Percentiles rank a stretch among this genome's conserved stretches.
Conservation (phyloP, 2,888 invertebrate species). For the Phortica okadai region DNA sequence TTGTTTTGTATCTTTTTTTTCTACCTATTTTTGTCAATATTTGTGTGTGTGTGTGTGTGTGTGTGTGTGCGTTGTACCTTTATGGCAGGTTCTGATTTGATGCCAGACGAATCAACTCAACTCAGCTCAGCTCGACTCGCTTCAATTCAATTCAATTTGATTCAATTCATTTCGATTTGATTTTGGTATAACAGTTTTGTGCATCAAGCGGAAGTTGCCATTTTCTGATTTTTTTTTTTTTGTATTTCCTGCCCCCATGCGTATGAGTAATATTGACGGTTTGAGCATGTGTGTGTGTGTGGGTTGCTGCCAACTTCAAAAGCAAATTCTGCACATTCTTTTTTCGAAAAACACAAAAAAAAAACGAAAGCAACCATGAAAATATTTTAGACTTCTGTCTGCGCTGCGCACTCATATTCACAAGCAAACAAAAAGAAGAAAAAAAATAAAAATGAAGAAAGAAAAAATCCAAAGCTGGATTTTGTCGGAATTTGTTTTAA, state of each 20-base stretch:
- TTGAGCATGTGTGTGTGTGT: neutral
- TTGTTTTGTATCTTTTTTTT: conserved; percentile 19
- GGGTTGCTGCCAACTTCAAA: conserved; percentile 21
- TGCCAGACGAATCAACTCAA: conserved; percentile 12
- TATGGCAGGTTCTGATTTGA: conserved; percentile 62
- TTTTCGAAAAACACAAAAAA: neutral
- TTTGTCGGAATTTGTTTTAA: conserved; percentile 69
- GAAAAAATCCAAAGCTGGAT: conserved; percentile 43
- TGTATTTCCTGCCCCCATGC: conserved; percentile 13
- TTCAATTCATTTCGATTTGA: conserved; percentile 38
- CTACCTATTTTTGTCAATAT: conserved; percentile 23
- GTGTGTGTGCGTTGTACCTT: conserved; percentile 53
- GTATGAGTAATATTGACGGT: conserved; percentile 21
- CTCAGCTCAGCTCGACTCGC: conserved; percentile 43
- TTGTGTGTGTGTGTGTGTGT: conserved; percentile 28
- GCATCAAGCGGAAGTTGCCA: conserved; percentile 45
- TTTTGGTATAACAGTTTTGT: conserved; percentile 34
- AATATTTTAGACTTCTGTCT: conserved; percentile 21
- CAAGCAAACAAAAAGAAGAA: conserved; percentile 54
- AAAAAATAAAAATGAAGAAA: conserved; percentile 40
- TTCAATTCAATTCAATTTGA: conserved; percentile 1
- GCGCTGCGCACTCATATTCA: conserved; percentile 43
- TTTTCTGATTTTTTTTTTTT: conserved; percentile 30
- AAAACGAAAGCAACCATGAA: conserved; percentile 12
- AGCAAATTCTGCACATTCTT: conserved; percentile 5